Evolutionary conservation across 2,888 invertebrate genomes (phyloP), one percentile per base, ranked within the genome.

Genomic region (Tinea trinotella): DNA sequence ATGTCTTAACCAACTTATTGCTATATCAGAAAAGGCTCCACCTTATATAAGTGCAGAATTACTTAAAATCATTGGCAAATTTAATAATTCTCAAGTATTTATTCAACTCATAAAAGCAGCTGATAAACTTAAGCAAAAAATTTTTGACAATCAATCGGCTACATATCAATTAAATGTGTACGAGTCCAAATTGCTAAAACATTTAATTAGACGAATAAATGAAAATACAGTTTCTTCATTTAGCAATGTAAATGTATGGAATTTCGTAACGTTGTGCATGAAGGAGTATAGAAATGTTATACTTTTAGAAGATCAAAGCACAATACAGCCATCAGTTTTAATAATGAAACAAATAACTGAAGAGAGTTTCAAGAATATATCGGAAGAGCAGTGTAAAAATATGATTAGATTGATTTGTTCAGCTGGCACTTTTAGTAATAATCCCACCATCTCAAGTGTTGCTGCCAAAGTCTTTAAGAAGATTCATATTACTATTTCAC

Each of bases 391-490:
- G 59, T 71, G 87, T 0, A 81, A 87, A 60, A 68, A 72, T 6
- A 62, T 91, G 0, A 67, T 92, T 0, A 71, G 81, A 57, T 63
- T 87, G 1, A 80, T 91, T 4, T 74, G 90, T 5, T 76, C 83
- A 59, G 85, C 88, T 18, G 87, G 89, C 0, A 84, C 90, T 0
- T 74, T 77, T 10, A 86, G 90, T 9, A 88, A 88, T 57, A 90
- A 90, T 64, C 87, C 90, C 4, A 81, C 85, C 34, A 85, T 92
- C 53, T 83, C 89, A 9, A 82, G 90, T 53, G 81, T 87, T 0
- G 90, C 90, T 0, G 88, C 88, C 7, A 90, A 88, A 62, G 76
- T 90, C 1, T 88, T 94, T 61, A 92, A 91, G 62, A 89, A 88
- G 61, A 89, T 94, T 12, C 81, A 87, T 56, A 71, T 95, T 7